Conservation (phyloP, 2,797 vertebrate genomes). For the Leptatherina wallacei region DNA sequence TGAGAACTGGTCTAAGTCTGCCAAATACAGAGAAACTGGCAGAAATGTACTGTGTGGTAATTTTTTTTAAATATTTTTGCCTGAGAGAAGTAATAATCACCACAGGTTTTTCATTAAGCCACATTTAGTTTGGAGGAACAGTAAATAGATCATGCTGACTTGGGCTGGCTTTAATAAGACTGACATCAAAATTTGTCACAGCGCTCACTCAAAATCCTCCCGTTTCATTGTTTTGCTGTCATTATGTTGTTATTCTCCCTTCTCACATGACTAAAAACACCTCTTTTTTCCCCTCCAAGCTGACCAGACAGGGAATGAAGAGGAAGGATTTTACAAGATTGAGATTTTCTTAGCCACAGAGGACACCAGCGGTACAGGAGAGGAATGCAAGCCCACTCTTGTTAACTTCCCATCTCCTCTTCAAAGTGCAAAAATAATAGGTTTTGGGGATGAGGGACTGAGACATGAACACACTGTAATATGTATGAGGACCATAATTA, state of each 20-base stretch:
- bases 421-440: constrained; percentile 64
- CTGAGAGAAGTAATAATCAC: not conserved
- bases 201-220: constrained; percentile 27
- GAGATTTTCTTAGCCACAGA: constrained; percentile 47
- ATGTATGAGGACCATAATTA: constrained; percentile 63
- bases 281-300: constrained; percentile 14
- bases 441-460: constrained; percentile 45
- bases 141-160: constrained; percentile 62
- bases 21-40: constrained; percentile 10
- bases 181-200: constrained; percentile 56
- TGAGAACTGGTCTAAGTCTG: constrained; percentile 4
- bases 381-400: constrained; percentile 56
- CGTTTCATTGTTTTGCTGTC: constrained; percentile 14
- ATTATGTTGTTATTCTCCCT: constrained; percentile 23
- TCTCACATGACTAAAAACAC: constrained; percentile 47
- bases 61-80: constrained; percentile 7
- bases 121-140: constrained; percentile 42
- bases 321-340: constrained; percentile 47
- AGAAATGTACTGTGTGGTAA: not conserved
- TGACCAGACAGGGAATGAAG: constrained; percentile 42
- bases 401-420: constrained; percentile 58
- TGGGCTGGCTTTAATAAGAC: constrained; percentile 62
- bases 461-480: constrained; percentile 53
- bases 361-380: constrained; percentile 33
- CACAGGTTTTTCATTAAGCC: constrained; percentile 31